Percentiles rank a stretch among this genome's conserved stretches.
These are phyloP conservation scores for Leistus spinibarbis DNA, from an alignment of 2,888 invertebrate species.

Conservation along the genomic window DNA sequence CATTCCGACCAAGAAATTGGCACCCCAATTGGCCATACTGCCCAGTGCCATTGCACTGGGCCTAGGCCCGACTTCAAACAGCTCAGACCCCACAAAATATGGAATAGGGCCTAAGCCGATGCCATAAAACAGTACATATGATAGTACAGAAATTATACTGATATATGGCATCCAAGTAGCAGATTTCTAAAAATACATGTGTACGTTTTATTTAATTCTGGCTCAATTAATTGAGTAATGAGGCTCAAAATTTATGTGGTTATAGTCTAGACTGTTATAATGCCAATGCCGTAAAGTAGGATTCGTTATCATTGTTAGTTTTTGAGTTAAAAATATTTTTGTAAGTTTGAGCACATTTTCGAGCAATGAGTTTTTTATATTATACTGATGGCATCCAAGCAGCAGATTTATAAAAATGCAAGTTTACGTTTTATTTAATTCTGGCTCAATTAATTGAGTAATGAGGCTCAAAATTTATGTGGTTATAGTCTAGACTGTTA, in stretches of 20 bases:
- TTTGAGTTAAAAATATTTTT: too few relatives aligned
- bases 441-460: background rate
- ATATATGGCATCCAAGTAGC: constrained; percentile 73
- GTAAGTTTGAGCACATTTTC: too few relatives aligned
- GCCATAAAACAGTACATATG: constrained; percentile 80
- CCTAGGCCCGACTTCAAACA: constrained; percentile 85
- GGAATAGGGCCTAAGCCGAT: constrained; percentile 87
- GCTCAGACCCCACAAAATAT: constrained; percentile 84
- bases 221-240: too few relatives aligned
- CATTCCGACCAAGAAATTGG: constrained; percentile 86
- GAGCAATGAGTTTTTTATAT: too few relatives aligned
- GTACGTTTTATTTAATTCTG: constrained; percentile 9
- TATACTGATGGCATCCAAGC: constrained; percentile 77
- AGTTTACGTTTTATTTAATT: constrained; percentile 18
- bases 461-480: too few relatives aligned
- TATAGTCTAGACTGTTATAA: too few relatives aligned
- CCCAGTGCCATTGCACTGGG: constrained; percentile 86
- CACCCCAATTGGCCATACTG: constrained; percentile 85
- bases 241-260: too few relatives aligned
- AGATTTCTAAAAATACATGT: constrained; percentile 59
- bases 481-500: too few relatives aligned
- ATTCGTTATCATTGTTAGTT: too few relatives aligned
- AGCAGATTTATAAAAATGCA: constrained; percentile 60
- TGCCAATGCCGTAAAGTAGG: too few relatives aligned
- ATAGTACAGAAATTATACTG: constrained; percentile 72